phyloP scores from a whole-genome alignment of 2,113 vertebrate genomes.

The Notothenia rossii region DNA sequence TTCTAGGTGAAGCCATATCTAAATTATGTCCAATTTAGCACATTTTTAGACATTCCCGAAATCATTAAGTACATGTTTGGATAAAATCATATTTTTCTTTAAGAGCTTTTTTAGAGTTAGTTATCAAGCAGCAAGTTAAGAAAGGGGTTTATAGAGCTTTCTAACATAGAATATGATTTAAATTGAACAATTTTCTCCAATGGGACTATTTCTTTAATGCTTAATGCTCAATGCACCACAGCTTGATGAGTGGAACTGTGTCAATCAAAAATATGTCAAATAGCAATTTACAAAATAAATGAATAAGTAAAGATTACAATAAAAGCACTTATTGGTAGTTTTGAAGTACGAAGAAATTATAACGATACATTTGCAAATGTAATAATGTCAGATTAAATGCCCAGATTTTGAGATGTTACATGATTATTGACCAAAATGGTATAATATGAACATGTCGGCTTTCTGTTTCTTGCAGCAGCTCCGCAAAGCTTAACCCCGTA shows the following conservation, averaged over 20 bases:
- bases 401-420: conserved; percentile 8
- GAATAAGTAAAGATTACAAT: not conserved
- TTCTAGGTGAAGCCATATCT: not conserved
- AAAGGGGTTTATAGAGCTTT: not conserved
- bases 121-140: not conserved
- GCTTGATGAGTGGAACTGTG: too few relatives aligned
- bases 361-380: not conserved
- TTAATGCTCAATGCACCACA: too few relatives aligned
- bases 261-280: too few relatives aligned
- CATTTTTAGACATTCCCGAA: too few relatives aligned
- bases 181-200: too few relatives aligned
- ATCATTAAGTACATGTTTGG: too few relatives aligned
- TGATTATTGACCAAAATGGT: conserved; percentile 21
- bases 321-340: not conserved
- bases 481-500: not conserved
- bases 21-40: not conserved
- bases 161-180: too few relatives aligned
- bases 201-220: too few relatives aligned
- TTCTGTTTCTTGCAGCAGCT: conserved; percentile 33
- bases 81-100: too few relatives aligned
- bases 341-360: not conserved
- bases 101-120: not conserved
- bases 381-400: conserved; percentile 11
- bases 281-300: not conserved
- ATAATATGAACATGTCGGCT: conserved; percentile 17